phyloP scores from a whole-genome alignment of 2,888 invertebrate species.

The Nasonovia ribisnigri region DNA sequence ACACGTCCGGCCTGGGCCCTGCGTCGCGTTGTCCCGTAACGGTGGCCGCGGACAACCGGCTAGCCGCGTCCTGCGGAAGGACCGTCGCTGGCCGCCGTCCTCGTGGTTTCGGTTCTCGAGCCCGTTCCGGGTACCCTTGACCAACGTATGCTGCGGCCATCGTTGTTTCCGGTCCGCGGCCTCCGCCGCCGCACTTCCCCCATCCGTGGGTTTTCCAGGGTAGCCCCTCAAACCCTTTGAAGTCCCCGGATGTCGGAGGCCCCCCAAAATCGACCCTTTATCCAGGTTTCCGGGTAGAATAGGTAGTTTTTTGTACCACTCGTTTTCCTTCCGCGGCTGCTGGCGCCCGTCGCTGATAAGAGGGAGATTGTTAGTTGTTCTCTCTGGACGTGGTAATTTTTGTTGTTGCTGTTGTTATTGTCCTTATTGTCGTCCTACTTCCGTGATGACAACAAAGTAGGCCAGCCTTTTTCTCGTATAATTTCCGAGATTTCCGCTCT shows the following conservation, averaged over 20 bases:
- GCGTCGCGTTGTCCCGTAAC: neutral
- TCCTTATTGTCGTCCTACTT: neutral
- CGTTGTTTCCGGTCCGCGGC: neutral
- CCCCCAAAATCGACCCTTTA: neutral
- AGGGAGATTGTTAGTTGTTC: neutral
- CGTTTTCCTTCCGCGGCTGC: neutral
- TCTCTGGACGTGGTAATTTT: neutral
- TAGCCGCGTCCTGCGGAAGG: neutral
- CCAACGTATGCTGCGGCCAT: constrained; percentile 20
- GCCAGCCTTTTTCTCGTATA: neutral
- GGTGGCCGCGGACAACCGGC: neutral
- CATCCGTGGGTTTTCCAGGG: neutral
- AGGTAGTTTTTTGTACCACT: neutral
- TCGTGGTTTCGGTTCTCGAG: neutral
- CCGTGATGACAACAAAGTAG: neutral
- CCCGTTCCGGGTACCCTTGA: constrained; percentile 50
- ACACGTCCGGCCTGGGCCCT: neutral
- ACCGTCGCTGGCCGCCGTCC: neutral
- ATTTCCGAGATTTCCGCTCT: neutral
- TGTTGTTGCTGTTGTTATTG: neutral
- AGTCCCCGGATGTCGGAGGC: neutral
- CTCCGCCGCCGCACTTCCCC: neutral
- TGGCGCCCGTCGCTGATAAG: neutral
- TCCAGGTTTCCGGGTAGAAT: constrained; percentile 4
- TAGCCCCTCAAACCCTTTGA: neutral